These are phyloP conservation scores for Nebria ingens DNA, from an alignment of 1,140 invertebrate genomes.

Conservation along the genomic window DNA sequence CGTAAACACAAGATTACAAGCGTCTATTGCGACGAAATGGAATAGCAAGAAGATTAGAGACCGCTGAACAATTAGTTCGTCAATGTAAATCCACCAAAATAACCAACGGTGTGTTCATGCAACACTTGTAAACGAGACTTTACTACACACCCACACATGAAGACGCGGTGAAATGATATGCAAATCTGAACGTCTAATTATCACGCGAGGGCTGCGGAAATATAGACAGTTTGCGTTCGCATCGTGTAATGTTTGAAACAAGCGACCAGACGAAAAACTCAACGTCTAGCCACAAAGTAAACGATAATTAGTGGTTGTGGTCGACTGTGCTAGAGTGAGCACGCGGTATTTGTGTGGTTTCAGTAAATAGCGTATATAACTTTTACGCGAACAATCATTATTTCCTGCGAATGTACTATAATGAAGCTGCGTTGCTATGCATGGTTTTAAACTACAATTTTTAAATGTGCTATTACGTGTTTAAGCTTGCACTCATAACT, in stretches of 20 bases:
- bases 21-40: neutral
- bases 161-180: conserved; percentile 12
- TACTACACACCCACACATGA: no score
- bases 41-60: no score
- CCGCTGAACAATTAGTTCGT: neutral
- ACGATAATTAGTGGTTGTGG: neutral
- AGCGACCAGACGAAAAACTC: neutral
- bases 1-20: conserved; percentile 2
- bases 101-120: neutral
- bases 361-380: neutral
- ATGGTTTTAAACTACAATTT: neutral
- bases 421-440: no score
- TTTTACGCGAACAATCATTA: neutral
- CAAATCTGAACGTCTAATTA: conserved; percentile 18
- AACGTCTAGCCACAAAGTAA: neutral
- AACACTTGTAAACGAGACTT: neutral
- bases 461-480: neutral
- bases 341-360: neutral
- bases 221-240: conserved; percentile 15
- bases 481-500: no score
- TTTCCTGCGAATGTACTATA: neutral
- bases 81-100: neutral
- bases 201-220: conserved; percentile 13
- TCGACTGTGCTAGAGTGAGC: neutral
- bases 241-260: conserved; percentile 3